Percentiles rank a stretch among this genome's conserved stretches.
phyloP scores from a whole-genome alignment of 2,797 vertebrate genomes.

The Pristis pectinata region DNA sequence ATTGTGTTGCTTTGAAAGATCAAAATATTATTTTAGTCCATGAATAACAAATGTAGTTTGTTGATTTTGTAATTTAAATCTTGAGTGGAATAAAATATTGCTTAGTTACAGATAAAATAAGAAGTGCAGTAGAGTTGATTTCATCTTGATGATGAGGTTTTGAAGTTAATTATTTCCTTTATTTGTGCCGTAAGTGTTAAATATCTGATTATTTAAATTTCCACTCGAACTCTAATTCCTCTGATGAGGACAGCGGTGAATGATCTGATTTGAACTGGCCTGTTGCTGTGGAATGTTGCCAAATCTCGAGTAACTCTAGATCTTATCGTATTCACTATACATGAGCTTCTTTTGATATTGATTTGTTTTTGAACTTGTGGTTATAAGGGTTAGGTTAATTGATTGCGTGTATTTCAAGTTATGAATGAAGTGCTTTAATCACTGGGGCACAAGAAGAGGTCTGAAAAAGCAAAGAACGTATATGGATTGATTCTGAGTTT shows the following conservation, averaged over 20 bases:
- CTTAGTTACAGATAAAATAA: not conserved
- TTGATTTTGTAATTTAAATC: not conserved
- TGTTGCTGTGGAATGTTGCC: not conserved
- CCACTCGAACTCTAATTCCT: not conserved
- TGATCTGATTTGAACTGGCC: not conserved
- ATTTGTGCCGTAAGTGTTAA: no score
- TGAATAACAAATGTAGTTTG: not conserved
- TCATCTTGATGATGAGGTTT: not conserved
- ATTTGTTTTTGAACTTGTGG: not conserved
- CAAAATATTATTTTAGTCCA: not conserved
- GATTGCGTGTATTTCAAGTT: not conserved
- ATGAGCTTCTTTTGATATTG: not conserved
- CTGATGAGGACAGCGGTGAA: not conserved
- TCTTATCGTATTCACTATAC: not conserved
- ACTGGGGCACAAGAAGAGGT: not conserved
- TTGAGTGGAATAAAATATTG: not conserved
- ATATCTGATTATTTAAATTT: constrained; percentile 15
- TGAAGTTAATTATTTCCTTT: not conserved
- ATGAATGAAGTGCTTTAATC: not conserved
- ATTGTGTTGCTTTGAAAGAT: not conserved
- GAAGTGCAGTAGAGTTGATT: not conserved
- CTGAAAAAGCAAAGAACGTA: not conserved
- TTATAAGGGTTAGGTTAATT: not conserved
- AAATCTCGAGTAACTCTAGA: not conserved
- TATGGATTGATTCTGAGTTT: not conserved